Percentiles rank a stretch among this genome's conserved stretches.
Conservation (phyloP, 92 coral and sea anemone species). For the Muricea muricata region DNA sequence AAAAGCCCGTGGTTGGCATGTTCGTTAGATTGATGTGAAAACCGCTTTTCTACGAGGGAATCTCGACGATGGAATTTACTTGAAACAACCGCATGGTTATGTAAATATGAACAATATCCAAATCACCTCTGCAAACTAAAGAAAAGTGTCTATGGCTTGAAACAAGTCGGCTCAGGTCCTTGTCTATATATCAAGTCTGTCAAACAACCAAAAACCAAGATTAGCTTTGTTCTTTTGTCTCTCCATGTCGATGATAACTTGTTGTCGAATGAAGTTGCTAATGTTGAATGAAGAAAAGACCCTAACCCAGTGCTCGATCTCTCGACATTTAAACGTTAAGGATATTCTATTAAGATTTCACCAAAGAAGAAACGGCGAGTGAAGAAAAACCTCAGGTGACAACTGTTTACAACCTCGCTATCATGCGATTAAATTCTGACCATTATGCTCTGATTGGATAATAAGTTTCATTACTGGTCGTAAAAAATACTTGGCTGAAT, state of each 20-base stretch:
- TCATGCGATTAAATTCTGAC: too few relatives aligned
- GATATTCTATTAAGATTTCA: too few relatives aligned
- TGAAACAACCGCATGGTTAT: conserved; percentile 10
- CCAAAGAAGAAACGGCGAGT: too few relatives aligned
- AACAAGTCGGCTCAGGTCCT: conserved; percentile 10
- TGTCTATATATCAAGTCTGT: conserved; percentile 9
- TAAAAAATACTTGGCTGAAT: too few relatives aligned
- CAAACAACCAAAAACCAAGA: background rate
- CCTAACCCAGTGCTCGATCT: too few relatives aligned
- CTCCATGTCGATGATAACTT: conserved; percentile 34
- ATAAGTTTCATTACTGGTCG: too few relatives aligned
- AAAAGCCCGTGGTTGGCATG: conserved; percentile 6
- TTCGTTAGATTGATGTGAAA: conserved; percentile 28
- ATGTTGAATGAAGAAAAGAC: conserved; percentile 14
- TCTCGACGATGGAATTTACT: too few relatives aligned
- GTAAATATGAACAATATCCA: background rate
- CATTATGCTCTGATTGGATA: too few relatives aligned
- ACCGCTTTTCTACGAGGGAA: too few relatives aligned
- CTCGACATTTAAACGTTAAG: too few relatives aligned
- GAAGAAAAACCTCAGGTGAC: too few relatives aligned
- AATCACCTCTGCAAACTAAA: conserved; percentile 10
- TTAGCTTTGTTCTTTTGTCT: background rate
- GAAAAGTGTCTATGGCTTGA: conserved; percentile 22
- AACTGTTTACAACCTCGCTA: too few relatives aligned
- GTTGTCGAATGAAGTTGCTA: conserved; percentile 2